Base-by-base conservation (phyloP, 1,140 invertebrate genomes). In the Saccostrea cuccullata region DNA sequence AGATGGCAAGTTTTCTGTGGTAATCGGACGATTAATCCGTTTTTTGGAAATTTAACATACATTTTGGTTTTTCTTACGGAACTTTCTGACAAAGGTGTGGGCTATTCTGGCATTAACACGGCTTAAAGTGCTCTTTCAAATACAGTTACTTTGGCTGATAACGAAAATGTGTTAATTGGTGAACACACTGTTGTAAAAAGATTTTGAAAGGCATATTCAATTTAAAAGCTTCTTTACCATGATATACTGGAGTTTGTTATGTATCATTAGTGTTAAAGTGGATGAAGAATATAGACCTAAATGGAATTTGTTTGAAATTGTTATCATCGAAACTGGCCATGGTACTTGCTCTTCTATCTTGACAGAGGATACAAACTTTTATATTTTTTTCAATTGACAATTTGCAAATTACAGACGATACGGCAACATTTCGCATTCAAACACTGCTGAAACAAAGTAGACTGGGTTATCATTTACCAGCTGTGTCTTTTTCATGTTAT, bases 201-300 rank as follows among this genome's bases (percentile, higher is more conserved):
- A 60, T 89, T 86, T 36, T 88, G 89, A 90, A 88, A 83, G 86
- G 90, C 20, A 58, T 91, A 5, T 91, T 88, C 73, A 86, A 82
- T 55, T 56, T 12, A 2, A 87, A 40, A 77, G 88, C 90, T 20
- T 60, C 86, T 47, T 55, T 85, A 20, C 85, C 85, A 17, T n/a
- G 23, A n/a, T 89, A 89, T 26, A 77, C 36, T 3, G 23, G 11
- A 1, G 86, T 47, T 17, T 88, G 88, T 85, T 82, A 90, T 89
- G 90, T 88, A 20, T 86, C 86, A 17, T 15, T 64, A 17, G 90
- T 89, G 1, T 64, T 90, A 9, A 47, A 5, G 30, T 89, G 88
- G 83, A 13, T 90, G 20, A 23, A 86, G 77, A 84, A 86, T 40
- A 77, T 26, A 55, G 67, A 84, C 36, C 36, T 73, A 26, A 23